Evolutionary conservation across 2,113 vertebrate species (phyloP).

Genomic region (Deroptyus accipitrinus): DNA sequence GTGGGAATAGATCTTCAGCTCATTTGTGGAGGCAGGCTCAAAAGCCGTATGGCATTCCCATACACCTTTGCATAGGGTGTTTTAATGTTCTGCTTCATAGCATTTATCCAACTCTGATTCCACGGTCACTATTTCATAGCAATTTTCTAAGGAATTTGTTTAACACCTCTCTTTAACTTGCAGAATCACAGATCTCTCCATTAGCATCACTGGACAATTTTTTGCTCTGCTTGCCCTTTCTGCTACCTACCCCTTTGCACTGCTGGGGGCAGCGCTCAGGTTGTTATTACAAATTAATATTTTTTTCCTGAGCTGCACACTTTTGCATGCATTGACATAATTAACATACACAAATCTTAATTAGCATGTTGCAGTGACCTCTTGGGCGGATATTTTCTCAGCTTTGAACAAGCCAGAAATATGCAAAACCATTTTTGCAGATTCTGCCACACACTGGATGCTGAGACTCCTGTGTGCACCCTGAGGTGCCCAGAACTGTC

Average conservation of each 20-base stretch:
- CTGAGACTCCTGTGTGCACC: background rate
- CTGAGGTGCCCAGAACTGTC: slow-evolving; percentile 14
- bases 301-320: background rate
- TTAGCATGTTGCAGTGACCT: slow-evolving; percentile 55
- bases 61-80: background rate
- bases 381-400: background rate
- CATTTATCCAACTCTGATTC: background rate
- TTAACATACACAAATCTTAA: slow-evolving; percentile 64
- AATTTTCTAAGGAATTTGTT: background rate
- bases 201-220: background rate
- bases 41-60: background rate
- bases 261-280: background rate
- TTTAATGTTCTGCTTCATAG: background rate
- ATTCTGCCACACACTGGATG: background rate
- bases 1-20: background rate
- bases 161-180: background rate
- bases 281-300: slow-evolving; percentile 55
- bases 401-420: slow-evolving; percentile 4
- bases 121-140: background rate
- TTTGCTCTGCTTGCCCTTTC: slow-evolving; percentile 21
- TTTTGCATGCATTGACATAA: slow-evolving; percentile 45
- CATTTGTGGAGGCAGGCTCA: background rate
- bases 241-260: slow-evolving; percentile 3
- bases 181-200: background rate
- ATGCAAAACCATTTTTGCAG: background rate